Evolutionary conservation across 1,140 invertebrate genomes (phyloP).

Genomic region (Temnothorax nylanderi): DNA sequence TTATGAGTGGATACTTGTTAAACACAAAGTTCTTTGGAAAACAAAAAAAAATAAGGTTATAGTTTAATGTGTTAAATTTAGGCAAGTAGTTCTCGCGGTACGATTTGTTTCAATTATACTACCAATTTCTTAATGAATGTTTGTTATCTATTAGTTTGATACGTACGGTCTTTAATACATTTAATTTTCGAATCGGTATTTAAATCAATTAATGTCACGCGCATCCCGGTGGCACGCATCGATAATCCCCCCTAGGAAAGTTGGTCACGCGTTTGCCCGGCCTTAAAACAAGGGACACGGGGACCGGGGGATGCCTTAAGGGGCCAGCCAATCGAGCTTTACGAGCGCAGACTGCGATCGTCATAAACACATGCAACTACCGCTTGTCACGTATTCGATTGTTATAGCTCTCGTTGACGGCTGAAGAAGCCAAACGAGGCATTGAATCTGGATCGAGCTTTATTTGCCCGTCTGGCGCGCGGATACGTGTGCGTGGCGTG

Average conservation of each 20-base stretch:
- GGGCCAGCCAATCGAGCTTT: slow-evolving; percentile 66
- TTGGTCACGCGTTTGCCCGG: neutral
- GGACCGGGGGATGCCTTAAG: slow-evolving; percentile 67
- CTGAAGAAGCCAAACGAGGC: slow-evolving; percentile 63
- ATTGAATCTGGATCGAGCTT: slow-evolving; percentile 63
- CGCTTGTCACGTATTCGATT: slow-evolving; percentile 72
- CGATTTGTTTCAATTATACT: neutral
- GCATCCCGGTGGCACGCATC: neutral
- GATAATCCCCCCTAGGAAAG: slow-evolving; percentile 3
- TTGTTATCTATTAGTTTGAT: neutral
- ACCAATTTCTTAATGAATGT: neutral
- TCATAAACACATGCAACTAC: slow-evolving; percentile 75
- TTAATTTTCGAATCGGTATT: neutral
- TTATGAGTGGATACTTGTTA: too few relatives aligned
- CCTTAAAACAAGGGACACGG: slow-evolving; percentile 59
- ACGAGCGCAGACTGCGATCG: slow-evolving; percentile 69
- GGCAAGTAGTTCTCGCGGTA: too few relatives aligned
- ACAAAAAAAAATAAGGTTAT: neutral
- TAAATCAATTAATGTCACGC: neutral
- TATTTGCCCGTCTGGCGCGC: slow-evolving; percentile 52
- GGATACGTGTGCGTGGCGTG: slow-evolving; percentile 19
- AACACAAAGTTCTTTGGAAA: neutral
- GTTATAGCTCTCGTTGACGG: slow-evolving; percentile 71
- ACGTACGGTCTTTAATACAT: neutral
- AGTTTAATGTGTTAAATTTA: too few relatives aligned